Conservation (phyloP, 2,797 vertebrate species). For the Syndactyla subalaris region DNA sequence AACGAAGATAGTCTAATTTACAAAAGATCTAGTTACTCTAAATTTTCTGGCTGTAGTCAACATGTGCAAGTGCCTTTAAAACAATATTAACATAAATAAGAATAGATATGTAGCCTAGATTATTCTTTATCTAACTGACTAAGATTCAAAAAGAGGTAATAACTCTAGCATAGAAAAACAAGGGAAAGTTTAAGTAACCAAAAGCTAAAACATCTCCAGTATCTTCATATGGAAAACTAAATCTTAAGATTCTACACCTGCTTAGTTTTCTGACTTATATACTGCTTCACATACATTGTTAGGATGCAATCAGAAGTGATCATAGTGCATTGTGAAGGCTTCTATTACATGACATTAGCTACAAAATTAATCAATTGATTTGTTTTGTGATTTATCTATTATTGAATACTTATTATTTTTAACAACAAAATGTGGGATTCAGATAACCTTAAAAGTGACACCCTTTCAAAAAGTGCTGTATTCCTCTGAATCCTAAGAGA, state of each 20-base stretch:
- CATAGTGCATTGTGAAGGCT: neutral
- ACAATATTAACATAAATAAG: neutral
- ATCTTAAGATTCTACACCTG: neutral
- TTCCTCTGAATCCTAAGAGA: neutral
- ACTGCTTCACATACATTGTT: neutral
- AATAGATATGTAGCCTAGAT: neutral
- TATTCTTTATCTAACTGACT: neutral
- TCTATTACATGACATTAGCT: neutral
- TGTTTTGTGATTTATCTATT: neutral
- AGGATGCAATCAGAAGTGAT: neutral
- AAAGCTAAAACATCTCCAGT: neutral
- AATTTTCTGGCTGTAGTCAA: neutral
- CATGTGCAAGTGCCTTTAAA: neutral
- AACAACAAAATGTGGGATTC: neutral
- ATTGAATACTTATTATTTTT: neutral
- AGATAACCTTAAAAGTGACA: neutral
- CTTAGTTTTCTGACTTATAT: neutral
- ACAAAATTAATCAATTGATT: neutral
- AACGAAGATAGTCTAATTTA: neutral
- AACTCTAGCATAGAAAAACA: neutral
- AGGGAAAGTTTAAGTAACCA: neutral
- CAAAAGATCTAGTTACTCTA: neutral
- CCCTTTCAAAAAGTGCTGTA: neutral
- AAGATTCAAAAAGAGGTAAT: neutral
- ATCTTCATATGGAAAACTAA: neutral